Conservation (phyloP, 2,888 invertebrate genomes). For the Pegoplata infirma region DNA sequence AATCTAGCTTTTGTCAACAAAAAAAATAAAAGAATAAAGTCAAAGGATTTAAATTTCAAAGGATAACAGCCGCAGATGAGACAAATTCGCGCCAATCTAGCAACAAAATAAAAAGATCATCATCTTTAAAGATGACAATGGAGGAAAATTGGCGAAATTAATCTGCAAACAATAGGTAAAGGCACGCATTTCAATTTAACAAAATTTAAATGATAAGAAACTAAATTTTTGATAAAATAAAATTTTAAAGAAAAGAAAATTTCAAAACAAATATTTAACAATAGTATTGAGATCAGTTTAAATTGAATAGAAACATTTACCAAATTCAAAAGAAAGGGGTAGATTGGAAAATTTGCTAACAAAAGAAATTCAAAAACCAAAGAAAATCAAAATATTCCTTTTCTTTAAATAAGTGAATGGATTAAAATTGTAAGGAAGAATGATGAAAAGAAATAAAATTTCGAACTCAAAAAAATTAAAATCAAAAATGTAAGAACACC, state of each 20-base stretch:
- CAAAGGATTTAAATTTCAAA: constrained; percentile 60
- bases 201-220: no score
- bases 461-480: no score
- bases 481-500: no score
- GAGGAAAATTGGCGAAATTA: constrained; percentile 43
- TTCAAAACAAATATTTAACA: neutral
- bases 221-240: no score
- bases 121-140: constrained; percentile 11
- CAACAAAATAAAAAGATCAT: constrained; percentile 23
- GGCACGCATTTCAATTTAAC: neutral
- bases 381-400: constrained; percentile 3
- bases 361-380: neutral
- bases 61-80: constrained; percentile 33
- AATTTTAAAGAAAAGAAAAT: constrained; percentile 4
- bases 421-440: no score
- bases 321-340: neutral
- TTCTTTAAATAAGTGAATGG: no score
- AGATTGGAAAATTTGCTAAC: neutral
- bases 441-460: no score
- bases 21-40: constrained; percentile 25
- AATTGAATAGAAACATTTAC: no score
- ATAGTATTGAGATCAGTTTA: no score
- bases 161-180: constrained; percentile 17
- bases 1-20: neutral
- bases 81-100: constrained; percentile 6